These are phyloP conservation scores for Psix sp. DNA, from an alignment of 1,140 invertebrate genomes.

Conservation along the genomic window DNA sequence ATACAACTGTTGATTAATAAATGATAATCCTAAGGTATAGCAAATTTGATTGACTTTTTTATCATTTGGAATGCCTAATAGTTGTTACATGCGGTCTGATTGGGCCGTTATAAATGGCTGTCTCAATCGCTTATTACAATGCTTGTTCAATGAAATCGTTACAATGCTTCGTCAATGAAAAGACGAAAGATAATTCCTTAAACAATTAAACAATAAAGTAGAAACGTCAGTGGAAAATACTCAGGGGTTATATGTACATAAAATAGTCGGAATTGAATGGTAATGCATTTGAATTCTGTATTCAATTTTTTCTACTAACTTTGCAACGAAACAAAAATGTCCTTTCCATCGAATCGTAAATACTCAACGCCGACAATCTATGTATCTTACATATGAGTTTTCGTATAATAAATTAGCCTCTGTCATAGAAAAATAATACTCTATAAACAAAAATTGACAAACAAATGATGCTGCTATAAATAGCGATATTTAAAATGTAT, in stretches of 20 bases:
- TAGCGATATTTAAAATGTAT: no score
- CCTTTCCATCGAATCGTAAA: not conserved
- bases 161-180: conserved; percentile 20
- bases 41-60: conserved; percentile 67
- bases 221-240: conserved; percentile 33
- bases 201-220: conserved; percentile 23
- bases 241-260: conserved; percentile 23
- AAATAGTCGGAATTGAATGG: conserved; percentile 21
- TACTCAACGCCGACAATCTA: conserved; percentile 18
- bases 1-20: conserved; percentile 68
- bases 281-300: no score
- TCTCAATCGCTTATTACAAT: conserved; percentile 65
- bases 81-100: conserved; percentile 61
- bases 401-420: conserved; percentile 25
- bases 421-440: conserved; percentile 14
- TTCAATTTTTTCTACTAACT: not conserved
- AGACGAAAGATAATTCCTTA: conserved; percentile 10
- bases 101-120: conserved; percentile 62
- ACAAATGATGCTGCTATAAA: not conserved
- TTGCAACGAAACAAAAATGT: conserved; percentile 6
- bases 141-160: conserved; percentile 29
- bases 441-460: not conserved
- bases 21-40: conserved; percentile 66
- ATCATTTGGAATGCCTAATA: conserved; percentile 73
- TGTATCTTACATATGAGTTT: conserved; percentile 18